Base-by-base conservation (phyloP, 1,140 invertebrate species). In the Musca domestica region DNA sequence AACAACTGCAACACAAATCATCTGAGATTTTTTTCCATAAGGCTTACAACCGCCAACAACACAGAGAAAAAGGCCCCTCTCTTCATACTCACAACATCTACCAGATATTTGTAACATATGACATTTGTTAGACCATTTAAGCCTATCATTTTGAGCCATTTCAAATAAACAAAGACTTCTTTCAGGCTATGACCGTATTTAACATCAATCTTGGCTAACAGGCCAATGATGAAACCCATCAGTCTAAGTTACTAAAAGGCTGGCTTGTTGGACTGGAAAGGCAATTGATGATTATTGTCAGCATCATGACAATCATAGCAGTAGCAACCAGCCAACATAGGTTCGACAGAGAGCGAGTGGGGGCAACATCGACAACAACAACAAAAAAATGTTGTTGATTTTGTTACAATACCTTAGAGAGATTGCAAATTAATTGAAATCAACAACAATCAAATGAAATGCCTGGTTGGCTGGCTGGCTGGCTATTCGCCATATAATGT, bases 331-430 rank as follows among this genome's bases (percentile, higher is more conserved):
- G 15, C 15, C 52, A 56, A 25, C 23, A 58, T n/a, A n/a, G n/a
- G n/a, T n/a, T n/a, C n/a, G n/a, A n/a, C n/a, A 49, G 47, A 2
- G 12, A 12, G 49, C 3, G 34, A 41, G 34, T 41, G 10, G 34
- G 12, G 10, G 34, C 6, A 12, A 30, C 27, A n/a, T n/a, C n/a
- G n/a, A n/a, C n/a, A n/a, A n/a, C n/a, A n/a, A n/a, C 4, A 41
- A 10, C 34, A 41, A 41, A 41, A 41, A 41, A 41, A 41, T 41
- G 5, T 41, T 41, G 34, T 41, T 41, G 25, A 27, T 58, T 58
- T 58, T 27, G 56, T 61, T 61, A 61, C 56, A 61, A 61, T 61
- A 61, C 56, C 56, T 61, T 61, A 61, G 56, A 61, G 56, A 61
- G 56, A 41, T 61, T 34, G 56, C 56, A 61, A 61, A 61, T 61